phyloP scores from a whole-genome alignment of 1,140 invertebrate species.

The Phymorhynchus buccinoides region DNA sequence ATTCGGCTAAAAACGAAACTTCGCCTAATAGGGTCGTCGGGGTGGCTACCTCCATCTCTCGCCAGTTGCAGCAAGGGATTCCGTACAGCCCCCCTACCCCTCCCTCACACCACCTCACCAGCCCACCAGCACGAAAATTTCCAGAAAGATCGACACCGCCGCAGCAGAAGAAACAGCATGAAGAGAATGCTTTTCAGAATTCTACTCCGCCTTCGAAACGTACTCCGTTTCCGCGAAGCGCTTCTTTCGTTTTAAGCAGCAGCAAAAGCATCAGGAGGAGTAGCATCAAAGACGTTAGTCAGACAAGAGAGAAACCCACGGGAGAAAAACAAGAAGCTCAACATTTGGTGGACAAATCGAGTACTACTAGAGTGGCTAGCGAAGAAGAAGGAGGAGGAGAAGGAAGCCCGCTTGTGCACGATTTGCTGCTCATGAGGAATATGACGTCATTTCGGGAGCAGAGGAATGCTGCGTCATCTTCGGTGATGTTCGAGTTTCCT shows the following conservation, averaged over 20 bases:
- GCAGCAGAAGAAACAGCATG: neutral
- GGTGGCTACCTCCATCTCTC: slow-evolving; percentile 14
- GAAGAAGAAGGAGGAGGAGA: no score
- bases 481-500: slow-evolving; percentile 8
- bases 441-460: neutral
- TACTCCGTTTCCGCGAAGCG: neutral
- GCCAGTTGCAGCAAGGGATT: slow-evolving; percentile 13
- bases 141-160: neutral
- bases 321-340: no score
- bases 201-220: neutral
- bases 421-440: neutral
- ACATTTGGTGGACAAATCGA: no score
- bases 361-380: no score
- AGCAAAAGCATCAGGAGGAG: neutral
- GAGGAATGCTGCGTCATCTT: neutral
- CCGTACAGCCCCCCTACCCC: slow-evolving; percentile 4
- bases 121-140: neutral
- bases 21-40: no score
- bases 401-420: no score
- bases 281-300: no score
- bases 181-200: neutral
- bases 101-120: neutral
- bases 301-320: no score
- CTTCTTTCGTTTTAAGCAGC: neutral
- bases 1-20: no score